phyloP scores from a whole-genome alignment of 92 coral and sea anemone genomes.

The Palythoa heliodiscus region DNA sequence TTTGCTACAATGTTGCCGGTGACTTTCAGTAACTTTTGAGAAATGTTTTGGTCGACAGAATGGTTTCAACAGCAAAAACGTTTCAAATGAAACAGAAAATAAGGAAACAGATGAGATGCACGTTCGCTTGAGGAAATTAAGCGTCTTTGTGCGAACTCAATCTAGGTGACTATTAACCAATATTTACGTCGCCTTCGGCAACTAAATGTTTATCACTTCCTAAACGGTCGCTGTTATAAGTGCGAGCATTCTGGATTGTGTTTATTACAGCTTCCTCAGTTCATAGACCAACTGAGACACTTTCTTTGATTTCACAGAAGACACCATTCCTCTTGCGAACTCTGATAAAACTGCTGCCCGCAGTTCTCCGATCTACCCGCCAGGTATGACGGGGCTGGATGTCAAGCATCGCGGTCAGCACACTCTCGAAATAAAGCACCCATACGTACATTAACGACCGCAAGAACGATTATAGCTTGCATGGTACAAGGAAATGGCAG shows the following conservation, averaged over 20 bases:
- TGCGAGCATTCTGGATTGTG: background rate
- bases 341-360: conserved; percentile 17
- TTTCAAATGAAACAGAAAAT: too few species aligned
- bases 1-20: too few species aligned
- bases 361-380: conserved; percentile 12
- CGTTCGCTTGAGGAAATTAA: too few species aligned
- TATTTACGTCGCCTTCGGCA: too few species aligned
- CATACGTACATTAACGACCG: conserved; percentile 22
- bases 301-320: conserved; percentile 18
- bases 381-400: conserved; percentile 34
- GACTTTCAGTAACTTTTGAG: too few species aligned
- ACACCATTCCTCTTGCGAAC: conserved; percentile 20
- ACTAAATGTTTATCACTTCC: too few species aligned
- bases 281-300: background rate
- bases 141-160: too few species aligned
- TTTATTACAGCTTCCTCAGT: background rate
- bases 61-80: too few species aligned
- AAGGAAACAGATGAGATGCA: too few species aligned
- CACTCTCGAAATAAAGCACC: conserved; percentile 23
- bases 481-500: too few species aligned
- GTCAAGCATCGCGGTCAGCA: conserved; percentile 24
- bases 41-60: too few species aligned
- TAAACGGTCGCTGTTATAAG: background rate
- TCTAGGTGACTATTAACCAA: too few species aligned
- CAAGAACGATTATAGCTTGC: background rate